Evolutionary conservation across 1,140 invertebrate genomes (phyloP), one percentile per base, ranked within the genome.

Genomic region (Ceratina australensis): DNA sequence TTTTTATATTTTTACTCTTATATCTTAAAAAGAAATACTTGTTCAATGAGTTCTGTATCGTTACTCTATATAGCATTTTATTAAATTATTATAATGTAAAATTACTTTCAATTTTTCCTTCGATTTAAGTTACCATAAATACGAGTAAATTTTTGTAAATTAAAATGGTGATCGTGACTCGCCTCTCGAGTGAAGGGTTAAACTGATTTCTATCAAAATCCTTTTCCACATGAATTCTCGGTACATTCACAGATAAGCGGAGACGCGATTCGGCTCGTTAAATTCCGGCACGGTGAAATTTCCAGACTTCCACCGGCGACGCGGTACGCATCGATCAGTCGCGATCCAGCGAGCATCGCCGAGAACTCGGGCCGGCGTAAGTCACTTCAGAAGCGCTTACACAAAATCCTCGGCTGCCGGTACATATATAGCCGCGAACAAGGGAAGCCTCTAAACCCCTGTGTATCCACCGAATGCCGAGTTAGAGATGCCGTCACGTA

Each of bases 401-500:
- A 80, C 81, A 80, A 84, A 83, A 84, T 84, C 79, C 81, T 72
- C 73, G 50, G 79, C 78, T 80, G 72, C 73, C 78, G 52, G 78
- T 78, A 83, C 71, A 82, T 83, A 80, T 64, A 80, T 66, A 79
- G 54, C 49, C 63, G 79, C 69, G 74, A 66, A 33, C 64, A 50
- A 80, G 82, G 22, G 67, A 61, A 66, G 50, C 52, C 54, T 72
- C 54, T 69, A 56, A 64, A 56, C 56, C 52, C 22, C 79, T 33
- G 33, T 33, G 33, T 33, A 73, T 76, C 67, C 49, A 67, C 75
- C 64, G 67, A 78, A 83, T 83, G 75, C 60, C 71, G 61, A 78
- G 75, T 75, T 73, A 78, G 78, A 78, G 78, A 88, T 87, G 61
- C 86, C 87, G 63, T 87, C 86, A 86, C 85, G 83, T 87, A 84